Conservation (phyloP, 2,113 vertebrate genomes). For the Grus americana region DNA sequence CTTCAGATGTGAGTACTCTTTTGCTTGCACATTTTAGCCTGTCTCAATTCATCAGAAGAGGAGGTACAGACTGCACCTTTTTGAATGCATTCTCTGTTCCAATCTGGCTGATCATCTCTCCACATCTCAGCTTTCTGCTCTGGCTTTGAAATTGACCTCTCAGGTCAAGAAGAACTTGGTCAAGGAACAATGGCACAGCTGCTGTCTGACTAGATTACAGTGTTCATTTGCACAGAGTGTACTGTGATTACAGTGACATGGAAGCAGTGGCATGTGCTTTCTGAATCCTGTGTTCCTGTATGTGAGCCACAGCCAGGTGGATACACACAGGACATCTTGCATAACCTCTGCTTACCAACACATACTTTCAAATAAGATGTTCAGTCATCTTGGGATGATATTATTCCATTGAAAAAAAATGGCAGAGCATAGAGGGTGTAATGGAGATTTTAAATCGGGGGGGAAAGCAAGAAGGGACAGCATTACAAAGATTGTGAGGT, state of each 20-base stretch:
- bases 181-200: background rate
- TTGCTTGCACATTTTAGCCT: background rate
- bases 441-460: background rate
- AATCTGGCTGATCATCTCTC: background rate
- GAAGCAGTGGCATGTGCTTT: background rate
- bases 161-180: background rate
- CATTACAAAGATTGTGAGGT: background rate
- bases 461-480: background rate
- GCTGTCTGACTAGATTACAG: background rate
- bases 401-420: background rate
- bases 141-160: background rate
- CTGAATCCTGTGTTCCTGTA: background rate
- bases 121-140: background rate
- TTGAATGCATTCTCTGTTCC: background rate
- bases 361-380: background rate
- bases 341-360: background rate
- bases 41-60: background rate
- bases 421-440: background rate
- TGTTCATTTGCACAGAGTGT: background rate
- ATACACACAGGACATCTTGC: background rate
- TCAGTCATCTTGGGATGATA: background rate
- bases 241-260: background rate
- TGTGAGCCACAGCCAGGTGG: background rate
- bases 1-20: background rate
- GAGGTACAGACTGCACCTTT: background rate